These are phyloP conservation scores for Epinephelus moara DNA, from an alignment of 2,113 vertebrate species.

Conservation along the genomic window DNA sequence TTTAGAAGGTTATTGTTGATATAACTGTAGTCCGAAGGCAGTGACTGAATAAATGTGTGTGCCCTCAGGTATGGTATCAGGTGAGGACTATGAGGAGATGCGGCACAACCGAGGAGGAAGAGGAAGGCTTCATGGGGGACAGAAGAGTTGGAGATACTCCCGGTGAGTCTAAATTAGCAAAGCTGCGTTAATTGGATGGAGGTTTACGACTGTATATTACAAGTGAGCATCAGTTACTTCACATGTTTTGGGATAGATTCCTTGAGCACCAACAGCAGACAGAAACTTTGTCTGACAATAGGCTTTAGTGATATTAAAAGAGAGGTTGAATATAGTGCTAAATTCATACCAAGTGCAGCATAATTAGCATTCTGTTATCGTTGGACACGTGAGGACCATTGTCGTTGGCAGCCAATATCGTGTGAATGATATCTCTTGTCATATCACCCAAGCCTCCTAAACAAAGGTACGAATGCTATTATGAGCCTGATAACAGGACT, in stretches of 20 bases:
- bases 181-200: not conserved
- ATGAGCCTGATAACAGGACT: not conserved
- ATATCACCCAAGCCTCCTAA: too few relatives aligned
- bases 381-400: too few relatives aligned
- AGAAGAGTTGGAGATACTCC: conserved; percentile 98
- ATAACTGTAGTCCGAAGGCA: not conserved
- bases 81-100: conserved; percentile 93
- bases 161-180: conserved; percentile 83
- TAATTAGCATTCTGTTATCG: too few relatives aligned
- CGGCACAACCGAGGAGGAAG: conserved; percentile 85
- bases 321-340: too few relatives aligned
- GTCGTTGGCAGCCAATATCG: too few relatives aligned
- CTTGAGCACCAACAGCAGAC: not conserved
- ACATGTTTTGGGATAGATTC: not conserved
- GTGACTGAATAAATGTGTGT: conserved; percentile 21
- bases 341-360: too few relatives aligned
- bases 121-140: conserved; percentile 83
- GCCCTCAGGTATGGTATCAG: conserved; percentile 85
- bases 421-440: too few relatives aligned
- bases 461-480: not conserved
- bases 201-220: not conserved
- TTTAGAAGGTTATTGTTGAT: not conserved
- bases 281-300: not conserved
- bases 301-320: too few relatives aligned
- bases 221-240: not conserved